Base-by-base conservation (phyloP, 2,797 vertebrate genomes). In the Mus spretus region DNA sequence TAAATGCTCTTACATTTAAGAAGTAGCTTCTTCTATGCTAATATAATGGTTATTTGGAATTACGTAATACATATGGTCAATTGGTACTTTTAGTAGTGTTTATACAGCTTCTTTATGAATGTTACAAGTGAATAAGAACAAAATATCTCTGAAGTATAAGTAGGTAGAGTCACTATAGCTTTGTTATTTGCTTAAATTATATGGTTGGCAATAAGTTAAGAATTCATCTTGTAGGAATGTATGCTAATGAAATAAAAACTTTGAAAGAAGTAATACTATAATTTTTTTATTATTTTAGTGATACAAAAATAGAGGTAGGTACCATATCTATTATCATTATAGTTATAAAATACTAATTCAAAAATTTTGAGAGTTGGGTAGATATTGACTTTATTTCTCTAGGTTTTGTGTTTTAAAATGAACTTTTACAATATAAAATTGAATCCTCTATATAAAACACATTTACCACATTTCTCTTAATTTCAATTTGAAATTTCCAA, bases 71-170 rank as follows among this genome's bases (percentile, higher is more conserved):
- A 4, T 87, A 87, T 12, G 10, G 17, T 26, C 2, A 22, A 61
- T n/a, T 82, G n/a, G 37, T 93, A 83, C 89, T 89, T 93, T 97
- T 91, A 90, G 14, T n/a, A 91, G 31, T 81, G 78, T 72, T 94
- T 93, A 53, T 63, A 28, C n/a, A 53, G 24, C 2, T 94, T 88
- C 19, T 93, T 79, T 67, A n/a, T 55, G 24, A 82, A 6, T 89
- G 17, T 81, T 89, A 20, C 65, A 81, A 88, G 34, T 89, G 63
- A 93, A 15, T 13, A 95, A 59, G 79, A 83, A 70, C 50, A 93
- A 74, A 67, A 20, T 53, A 90, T 37, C 6, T 95, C 72, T 80
- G n/a, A 53, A 93, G 53, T 55, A 2, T 78, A 92, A 79, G 13
- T 55, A 55, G 31, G 44, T 85, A 57, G 34, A 90, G 13, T 84